Evolutionary conservation across 2,888 invertebrate genomes (phyloP), one percentile per base, ranked within the genome.

Genomic region (Cephus rjabovi): DNA sequence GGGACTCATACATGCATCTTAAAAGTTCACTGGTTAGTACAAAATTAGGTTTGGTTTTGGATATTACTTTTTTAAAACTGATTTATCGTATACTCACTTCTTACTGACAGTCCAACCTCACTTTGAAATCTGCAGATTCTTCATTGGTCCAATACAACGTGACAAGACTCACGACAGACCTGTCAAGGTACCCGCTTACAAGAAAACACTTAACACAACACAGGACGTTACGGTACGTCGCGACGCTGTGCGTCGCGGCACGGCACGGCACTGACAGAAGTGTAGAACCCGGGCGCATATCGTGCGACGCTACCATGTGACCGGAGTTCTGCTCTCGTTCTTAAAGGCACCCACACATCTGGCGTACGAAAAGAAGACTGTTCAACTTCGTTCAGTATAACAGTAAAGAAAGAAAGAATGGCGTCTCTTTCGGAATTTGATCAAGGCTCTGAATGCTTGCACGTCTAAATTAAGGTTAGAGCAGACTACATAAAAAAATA

Each of bases 221-320:
- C 71, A 71, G 12, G 71, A 71, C 71, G 71, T 4, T 34, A 71
- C 33, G 33, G 68, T 80, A 84, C 82, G 81, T 74, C 71, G 75
- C 79, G 81, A 81, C 76, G 80, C 81, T 81, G 82, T 74, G 79
- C 83, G 81, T 79, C 79, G 82, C 86, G 83, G 83, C 87, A 85
- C 88, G 88, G 84, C 84, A 87, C 85, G 86, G 85, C 85, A 90
- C 90, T 90, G 89, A 89, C 89, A 88, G 89, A 85, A 85, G 83
- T 84, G 83, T 83, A 83, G 86, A 86, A 85, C 71, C 84, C 83
- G 82, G 81, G 84, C 84, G 86, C 84, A 81, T 83, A 85, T 84
- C 82, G 81, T 81, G 80, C 76, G 79, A 76, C 34, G 76, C 81
- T 77, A 78, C 82, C 82, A 80, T 79, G 80, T 82, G 81, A 81